Evolutionary conservation across 2,888 invertebrate species (phyloP).

Genomic region (Lochmaea crataegi): DNA sequence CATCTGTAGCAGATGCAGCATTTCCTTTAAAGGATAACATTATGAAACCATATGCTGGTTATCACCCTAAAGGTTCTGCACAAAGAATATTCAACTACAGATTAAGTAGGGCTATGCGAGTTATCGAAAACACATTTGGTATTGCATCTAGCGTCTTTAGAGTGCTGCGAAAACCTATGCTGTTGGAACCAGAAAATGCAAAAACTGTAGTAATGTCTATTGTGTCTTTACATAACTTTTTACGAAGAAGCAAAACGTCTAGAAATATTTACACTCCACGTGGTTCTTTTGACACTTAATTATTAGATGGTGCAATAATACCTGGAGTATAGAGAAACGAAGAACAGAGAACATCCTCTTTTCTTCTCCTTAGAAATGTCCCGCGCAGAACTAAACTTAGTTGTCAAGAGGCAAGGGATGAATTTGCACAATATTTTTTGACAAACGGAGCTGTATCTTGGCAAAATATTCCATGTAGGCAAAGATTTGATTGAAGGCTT

Average conservation of each 20-base stretch:
- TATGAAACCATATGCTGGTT: conserved; percentile 35
- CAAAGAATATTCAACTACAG: conserved; percentile 40
- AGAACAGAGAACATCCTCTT: too few species aligned
- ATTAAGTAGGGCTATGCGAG: too few species aligned
- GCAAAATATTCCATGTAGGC: too few species aligned
- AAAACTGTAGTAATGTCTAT: conserved; percentile 27
- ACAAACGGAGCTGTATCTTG: conserved; percentile 16
- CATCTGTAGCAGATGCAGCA: conserved; percentile 62
- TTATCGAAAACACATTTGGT: too few species aligned
- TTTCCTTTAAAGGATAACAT: conserved; percentile 33
- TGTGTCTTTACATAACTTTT: conserved; percentile 39
- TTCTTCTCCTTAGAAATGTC: too few species aligned
- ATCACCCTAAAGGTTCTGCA: conserved; percentile 16
- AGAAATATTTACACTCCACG: conserved; percentile 31
- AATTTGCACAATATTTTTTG: conserved; percentile 19
- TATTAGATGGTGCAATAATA: conserved; percentile 20
- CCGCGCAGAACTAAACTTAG: conserved; percentile 17
- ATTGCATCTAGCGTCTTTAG: too few species aligned
- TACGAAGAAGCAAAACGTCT: conserved; percentile 38
- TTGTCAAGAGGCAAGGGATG: conserved; percentile 24
- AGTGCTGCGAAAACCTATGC: too few species aligned
- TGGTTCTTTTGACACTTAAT: conserved; percentile 32
- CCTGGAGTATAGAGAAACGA: too few species aligned
- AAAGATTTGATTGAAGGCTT: too few species aligned
- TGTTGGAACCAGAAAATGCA: too few species aligned